A percentile compares a stretch with the other conserved stretches of the same genome.
phyloP scores from a whole-genome alignment of 2,113 vertebrate species.

The Ellobius talpinus region DNA sequence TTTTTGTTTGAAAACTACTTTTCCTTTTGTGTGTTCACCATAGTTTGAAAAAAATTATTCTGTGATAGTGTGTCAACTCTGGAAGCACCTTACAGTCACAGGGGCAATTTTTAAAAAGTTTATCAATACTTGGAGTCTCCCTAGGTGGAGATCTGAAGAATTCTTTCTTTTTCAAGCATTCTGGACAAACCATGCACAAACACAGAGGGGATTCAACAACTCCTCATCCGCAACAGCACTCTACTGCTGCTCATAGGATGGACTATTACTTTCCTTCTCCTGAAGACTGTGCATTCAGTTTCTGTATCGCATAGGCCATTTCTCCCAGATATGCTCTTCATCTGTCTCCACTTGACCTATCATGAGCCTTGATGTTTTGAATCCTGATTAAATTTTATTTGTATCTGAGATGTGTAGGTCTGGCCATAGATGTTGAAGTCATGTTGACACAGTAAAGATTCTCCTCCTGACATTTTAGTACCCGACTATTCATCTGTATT shows the following conservation, averaged over 20 bases:
- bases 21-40: neutral
- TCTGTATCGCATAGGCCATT: neutral
- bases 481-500: neutral
- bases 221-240: neutral
- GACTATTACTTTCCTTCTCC: neutral
- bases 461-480: neutral
- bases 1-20: conserved; percentile 5
- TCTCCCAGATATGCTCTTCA: neutral
- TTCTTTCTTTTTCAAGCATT: neutral
- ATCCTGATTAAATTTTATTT: neutral
- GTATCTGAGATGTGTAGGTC: neutral
- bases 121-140: neutral
- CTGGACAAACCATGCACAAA: neutral
- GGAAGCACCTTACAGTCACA: neutral
- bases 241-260: neutral
- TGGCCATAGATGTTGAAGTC: neutral
- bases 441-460: neutral
- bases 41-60: conserved; percentile 26
- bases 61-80: neutral
- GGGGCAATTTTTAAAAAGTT: neutral
- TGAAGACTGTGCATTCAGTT: neutral
- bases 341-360: neutral
- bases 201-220: neutral
- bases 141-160: neutral
- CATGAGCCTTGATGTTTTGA: neutral